These are phyloP conservation scores for Mormyrus proboscirostris DNA, from an alignment of 2,797 vertebrate species.

Conservation along the genomic window DNA sequence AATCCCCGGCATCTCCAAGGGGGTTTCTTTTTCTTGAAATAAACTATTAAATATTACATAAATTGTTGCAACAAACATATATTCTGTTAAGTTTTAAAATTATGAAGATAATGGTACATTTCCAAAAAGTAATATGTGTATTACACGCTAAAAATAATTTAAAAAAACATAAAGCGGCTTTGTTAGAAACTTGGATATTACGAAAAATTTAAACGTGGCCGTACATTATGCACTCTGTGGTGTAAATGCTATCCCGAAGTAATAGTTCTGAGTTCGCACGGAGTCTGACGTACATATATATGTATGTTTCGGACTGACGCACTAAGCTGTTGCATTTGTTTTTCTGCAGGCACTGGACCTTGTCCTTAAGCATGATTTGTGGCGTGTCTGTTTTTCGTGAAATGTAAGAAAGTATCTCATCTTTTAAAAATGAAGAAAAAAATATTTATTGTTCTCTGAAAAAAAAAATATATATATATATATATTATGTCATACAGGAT, in stretches of 20 bases:
- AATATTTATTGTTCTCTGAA: neutral
- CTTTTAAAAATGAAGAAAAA: neutral
- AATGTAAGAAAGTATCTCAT: neutral
- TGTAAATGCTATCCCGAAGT: neutral
- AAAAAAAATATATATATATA: neutral
- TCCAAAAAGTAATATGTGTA: neutral
- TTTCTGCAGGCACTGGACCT: neutral
- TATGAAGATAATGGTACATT: neutral
- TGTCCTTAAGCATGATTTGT: neutral
- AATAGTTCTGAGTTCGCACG: neutral
- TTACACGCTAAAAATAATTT: neutral
- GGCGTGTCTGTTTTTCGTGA: neutral
- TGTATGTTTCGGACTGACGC: neutral
- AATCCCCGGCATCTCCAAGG: conserved; percentile 64
- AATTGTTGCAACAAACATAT: neutral
- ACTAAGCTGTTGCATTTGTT: neutral
- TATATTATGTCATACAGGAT: neutral
- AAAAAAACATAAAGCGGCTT: neutral
- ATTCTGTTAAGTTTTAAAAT: neutral
- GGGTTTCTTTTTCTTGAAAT: neutral
- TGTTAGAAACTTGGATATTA: neutral
- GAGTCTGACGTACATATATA: neutral
- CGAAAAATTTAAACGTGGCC: neutral
- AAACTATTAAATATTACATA: neutral
- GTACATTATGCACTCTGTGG: neutral